Conservation (phyloP, 2,888 invertebrate genomes). For the Zygothrica quintamaculata region DNA sequence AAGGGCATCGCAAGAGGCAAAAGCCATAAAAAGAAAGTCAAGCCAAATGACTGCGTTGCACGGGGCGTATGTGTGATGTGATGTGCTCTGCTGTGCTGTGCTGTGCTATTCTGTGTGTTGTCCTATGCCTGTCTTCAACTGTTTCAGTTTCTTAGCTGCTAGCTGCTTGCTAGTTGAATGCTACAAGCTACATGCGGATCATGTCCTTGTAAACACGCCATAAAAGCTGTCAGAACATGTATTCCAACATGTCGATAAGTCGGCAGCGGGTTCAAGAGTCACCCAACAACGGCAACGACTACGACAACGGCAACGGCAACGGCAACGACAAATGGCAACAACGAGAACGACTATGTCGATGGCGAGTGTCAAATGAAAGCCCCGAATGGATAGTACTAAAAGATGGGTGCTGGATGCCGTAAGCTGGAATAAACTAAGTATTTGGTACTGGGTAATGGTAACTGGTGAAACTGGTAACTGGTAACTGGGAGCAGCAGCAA, state of each 20-base stretch:
- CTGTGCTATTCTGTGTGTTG: conserved; percentile 1
- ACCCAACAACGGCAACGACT: conserved; percentile 26
- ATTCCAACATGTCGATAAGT: conserved; percentile 77
- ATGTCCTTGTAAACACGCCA: conserved; percentile 80
- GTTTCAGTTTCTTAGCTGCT: conserved; percentile 1
- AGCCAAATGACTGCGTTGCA: conserved; percentile 27
- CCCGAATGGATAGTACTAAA: conserved; percentile 8
- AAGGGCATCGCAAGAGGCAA: conserved; percentile 31
- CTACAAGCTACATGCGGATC: conserved; percentile 71
- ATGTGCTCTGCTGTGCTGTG: neutral
- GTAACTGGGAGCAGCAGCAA: conserved; percentile 6
- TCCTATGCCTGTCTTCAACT: conserved; percentile 8
- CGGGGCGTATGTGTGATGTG: conserved; percentile 57
- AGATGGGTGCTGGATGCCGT: conserved; percentile 7
- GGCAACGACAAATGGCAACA: neutral
- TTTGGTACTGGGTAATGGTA: too few relatives aligned
- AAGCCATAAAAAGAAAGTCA: conserved; percentile 48
- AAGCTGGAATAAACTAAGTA: too few relatives aligned
- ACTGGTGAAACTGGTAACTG: too few relatives aligned
- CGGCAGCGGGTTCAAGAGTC: conserved; percentile 69
- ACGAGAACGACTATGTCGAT: conserved; percentile 31
- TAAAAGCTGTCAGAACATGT: conserved; percentile 80
- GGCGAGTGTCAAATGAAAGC: conserved; percentile 67
- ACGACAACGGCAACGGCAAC: neutral
- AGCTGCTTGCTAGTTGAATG: conserved; percentile 31